Percentiles rank a stretch among this genome's conserved stretches.
These are phyloP conservation scores for Hyla sarda DNA, from an alignment of 2,113 vertebrate species.

Conservation along the genomic window DNA sequence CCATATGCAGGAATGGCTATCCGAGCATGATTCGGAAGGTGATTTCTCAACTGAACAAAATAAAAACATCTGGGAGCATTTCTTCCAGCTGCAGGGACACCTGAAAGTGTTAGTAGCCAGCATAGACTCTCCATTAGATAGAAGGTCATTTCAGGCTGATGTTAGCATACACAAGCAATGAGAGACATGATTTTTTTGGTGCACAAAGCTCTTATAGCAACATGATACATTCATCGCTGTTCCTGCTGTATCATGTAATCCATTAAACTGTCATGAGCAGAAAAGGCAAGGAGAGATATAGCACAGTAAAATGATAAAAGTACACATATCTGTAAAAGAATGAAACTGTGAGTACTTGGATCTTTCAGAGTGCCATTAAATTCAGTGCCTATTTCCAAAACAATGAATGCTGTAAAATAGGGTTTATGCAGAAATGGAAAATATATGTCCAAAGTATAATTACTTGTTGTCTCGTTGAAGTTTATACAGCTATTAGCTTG, in stretches of 20 bases:
- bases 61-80: conserved; percentile 46
- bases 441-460: conserved; percentile 5
- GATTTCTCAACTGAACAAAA: conserved; percentile 26
- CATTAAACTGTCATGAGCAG: conserved; percentile 47
- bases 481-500: neutral
- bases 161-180: conserved; percentile 17
- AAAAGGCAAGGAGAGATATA: conserved; percentile 30
- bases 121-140: neutral
- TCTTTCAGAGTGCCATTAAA: conserved; percentile 33
- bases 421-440: neutral
- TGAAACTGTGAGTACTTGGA: conserved; percentile 18
- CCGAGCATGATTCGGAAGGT: conserved; percentile 13
- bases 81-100: conserved; percentile 34
- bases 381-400: conserved; percentile 16
- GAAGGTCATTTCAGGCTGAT: conserved; percentile 44
- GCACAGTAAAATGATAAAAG: conserved; percentile 30
- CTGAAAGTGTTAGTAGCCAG: conserved; percentile 29
- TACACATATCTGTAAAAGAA: conserved; percentile 40
- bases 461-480: neutral
- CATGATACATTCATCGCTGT: conserved; percentile 32
- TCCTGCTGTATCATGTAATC: conserved; percentile 50
- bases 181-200: conserved; percentile 20
- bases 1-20: conserved; percentile 13
- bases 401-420: neutral
- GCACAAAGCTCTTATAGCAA: conserved; percentile 42